These are phyloP conservation scores for Campylomormyrus numenius DNA, from an alignment of 2,113 vertebrate species.

Conservation along the genomic window DNA sequence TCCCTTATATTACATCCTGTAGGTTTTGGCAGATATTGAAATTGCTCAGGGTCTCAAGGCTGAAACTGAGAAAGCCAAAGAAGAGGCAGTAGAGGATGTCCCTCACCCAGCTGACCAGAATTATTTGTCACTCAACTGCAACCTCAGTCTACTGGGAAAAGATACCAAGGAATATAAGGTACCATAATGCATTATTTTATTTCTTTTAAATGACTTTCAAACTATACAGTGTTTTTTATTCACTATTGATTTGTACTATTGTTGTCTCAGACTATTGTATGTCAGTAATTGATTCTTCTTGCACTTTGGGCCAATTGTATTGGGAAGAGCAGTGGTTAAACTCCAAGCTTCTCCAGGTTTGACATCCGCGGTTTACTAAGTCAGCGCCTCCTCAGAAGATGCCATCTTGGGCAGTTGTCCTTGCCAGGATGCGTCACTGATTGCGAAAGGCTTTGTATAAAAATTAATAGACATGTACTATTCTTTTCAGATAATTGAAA, in stretches of 20 bases:
- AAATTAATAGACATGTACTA: not conserved
- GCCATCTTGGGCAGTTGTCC: not conserved
- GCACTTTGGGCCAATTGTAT: not conserved
- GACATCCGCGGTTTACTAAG: too few relatives aligned
- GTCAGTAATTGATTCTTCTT: not conserved
- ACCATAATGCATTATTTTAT: constrained; percentile 1
- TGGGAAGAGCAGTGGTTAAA: not conserved
- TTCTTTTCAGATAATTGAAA: constrained; percentile 67
- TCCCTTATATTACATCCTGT: not conserved
- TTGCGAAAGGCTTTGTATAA: not conserved
- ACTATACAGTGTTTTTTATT: not conserved
- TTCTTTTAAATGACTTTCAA: not conserved
- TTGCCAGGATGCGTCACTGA: not conserved
- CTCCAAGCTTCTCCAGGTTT: too few relatives aligned
- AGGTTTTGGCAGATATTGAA: constrained; percentile 88
- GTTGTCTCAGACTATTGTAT: not conserved
- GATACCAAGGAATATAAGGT: constrained; percentile 51
- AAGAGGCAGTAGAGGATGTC: constrained; percentile 59
- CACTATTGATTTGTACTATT: not conserved
- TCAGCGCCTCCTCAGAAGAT: not conserved
- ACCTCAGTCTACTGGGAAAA: constrained; percentile 59
- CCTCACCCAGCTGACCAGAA: constrained; percentile 71
- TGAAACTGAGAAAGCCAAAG: constrained; percentile 57
- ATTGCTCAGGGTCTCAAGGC: constrained; percentile 80
- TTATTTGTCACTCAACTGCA: constrained; percentile 74